These are phyloP conservation scores for Pantherophis vulpinus DNA, from an alignment of 2,797 vertebrate species.

Conservation along the genomic window DNA sequence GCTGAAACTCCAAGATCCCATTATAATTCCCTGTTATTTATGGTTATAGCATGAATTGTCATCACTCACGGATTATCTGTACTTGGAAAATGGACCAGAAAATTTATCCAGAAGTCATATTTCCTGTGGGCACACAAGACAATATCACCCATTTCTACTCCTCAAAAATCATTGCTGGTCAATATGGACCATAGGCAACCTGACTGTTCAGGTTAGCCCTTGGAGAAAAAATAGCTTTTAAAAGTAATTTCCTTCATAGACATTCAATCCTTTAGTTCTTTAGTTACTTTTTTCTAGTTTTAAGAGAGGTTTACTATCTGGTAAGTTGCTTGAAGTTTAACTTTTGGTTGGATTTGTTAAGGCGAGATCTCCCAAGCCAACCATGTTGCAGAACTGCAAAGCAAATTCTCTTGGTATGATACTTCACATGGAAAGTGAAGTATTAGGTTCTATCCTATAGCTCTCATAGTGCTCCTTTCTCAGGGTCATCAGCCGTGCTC, in stretches of 20 bases:
- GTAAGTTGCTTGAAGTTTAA: neutral
- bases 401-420: neutral
- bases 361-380: neutral
- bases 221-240: neutral
- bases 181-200: neutral
- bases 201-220: neutral
- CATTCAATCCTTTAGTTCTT: neutral
- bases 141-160: neutral
- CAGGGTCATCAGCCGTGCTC: constrained; percentile 97
- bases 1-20: neutral
- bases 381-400: neutral
- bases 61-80: neutral
- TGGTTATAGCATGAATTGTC: neutral
- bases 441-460: neutral
- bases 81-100: neutral
- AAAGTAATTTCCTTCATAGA: neutral
- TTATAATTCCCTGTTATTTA: neutral
- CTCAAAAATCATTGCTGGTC: neutral
- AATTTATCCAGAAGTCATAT: neutral
- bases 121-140: neutral
- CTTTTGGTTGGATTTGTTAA: neutral
- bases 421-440: neutral
- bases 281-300: neutral
- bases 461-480: constrained; percentile 38
- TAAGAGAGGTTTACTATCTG: neutral